Base-by-base conservation (phyloP, 2,797 vertebrate species). In the Melanotaenia pygmaea region DNA sequence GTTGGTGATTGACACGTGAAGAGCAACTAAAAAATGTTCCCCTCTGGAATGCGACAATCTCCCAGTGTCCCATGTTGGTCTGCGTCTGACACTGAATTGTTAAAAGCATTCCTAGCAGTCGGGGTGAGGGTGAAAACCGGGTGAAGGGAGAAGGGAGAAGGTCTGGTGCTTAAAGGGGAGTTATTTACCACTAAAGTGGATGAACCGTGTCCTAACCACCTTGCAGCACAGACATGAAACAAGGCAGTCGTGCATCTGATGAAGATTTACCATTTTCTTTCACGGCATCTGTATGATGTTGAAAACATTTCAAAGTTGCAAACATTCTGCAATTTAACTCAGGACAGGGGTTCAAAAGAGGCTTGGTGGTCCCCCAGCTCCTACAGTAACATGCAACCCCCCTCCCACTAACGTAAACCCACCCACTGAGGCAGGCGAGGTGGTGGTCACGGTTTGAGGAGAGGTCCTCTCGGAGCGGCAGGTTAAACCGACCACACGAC, bases 51-150 rank as follows among this genome's bases (percentile, higher is more conserved):
- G 92, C 74, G 83, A 90, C 93, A 91, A 91, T 93, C 93, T 93
- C 87, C 82, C 89, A 74, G 83, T 38, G 67, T 87, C 89, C 92
- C 85, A 51, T 80, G 88, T 93, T 90, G 90, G 87, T 85, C 90
- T 76, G 76, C 76, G 83, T 91, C 89, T 51, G 67, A 91, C 86
- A 69, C 88, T 80, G 89, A 91, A 92, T 88, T 87, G 88, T 93
- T 93, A 93, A 93, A 93, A 93, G 93, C 92, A 94, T 94, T 95
- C 93, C 93, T 90, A 88, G 78, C 86, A 67, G 84, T 80, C 74
- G 76, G 83, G 86, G 85, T 82, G 91, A 83, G 84, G 84, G 81
- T 80, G 82, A 86, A 86, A 88, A 81, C 79, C 81, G 81, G 81
- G 86, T 88, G 83, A 88, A 82, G 87, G 86, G 84, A 86, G 83